Evolutionary conservation across 1,140 invertebrate species (phyloP), one percentile per base, ranked within the genome.

Genomic region (Drosophila bipectinata): DNA sequence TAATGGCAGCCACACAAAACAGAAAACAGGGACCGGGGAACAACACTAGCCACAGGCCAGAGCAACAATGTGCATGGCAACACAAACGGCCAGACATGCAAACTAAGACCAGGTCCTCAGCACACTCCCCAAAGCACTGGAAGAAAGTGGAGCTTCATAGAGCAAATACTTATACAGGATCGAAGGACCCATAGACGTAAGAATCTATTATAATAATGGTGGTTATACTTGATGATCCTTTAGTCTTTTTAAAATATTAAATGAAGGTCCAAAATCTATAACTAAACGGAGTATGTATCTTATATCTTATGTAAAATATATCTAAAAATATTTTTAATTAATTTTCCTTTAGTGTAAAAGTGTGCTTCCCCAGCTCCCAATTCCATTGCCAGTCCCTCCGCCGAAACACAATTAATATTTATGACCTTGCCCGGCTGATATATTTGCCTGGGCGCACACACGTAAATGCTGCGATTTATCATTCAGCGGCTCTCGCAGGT

Each of bases 361-460:
- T 63, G 32, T 64, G 45, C 63, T 51, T 32, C 32, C 58, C 32
- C 58, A 66, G 45, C 26, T 48, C 62, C 62, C 30, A 15, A 28
- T 34, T 28, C 26, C 55, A 30, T 26, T 26, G 44, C 51, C 69
- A 61, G 18, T 59, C 64, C 54, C 68, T 52, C 67, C 74, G 18
- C 49, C 72, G 44, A 82, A 73, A 87, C 76, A 83, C 83, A 88
- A 88, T 88, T 88, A 88, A 88, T 88, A 88, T 88, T 88, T 88
- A 88, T 88, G 83, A 88, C 83, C 83, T 88, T 88, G 79, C 84
- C 63, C 63, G 62, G 67, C 83, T 88, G 83, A 88, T 89, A 88
- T 88, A 88, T 88, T 78, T 88, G 79, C 79, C 84, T 78, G 76
- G 83, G 83, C 79, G 84, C 83, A 88, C 83, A 88, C 83, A 79